Percentiles rank a stretch among this genome's conserved stretches.
Evolutionary conservation across 2,113 vertebrate genomes (phyloP).

Genomic region (Potamarius usumacintae): DNA sequence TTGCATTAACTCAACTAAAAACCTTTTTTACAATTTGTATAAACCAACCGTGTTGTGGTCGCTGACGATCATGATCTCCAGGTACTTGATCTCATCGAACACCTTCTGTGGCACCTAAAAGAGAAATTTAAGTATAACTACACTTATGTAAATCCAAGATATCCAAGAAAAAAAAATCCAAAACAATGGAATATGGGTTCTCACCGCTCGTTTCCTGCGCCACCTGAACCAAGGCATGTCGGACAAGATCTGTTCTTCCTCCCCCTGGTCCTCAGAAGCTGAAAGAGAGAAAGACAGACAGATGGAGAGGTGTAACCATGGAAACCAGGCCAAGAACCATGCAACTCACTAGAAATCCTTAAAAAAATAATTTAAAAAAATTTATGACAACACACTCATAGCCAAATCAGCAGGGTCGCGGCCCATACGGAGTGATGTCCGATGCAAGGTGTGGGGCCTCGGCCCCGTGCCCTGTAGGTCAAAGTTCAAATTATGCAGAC

Average conservation of each 20-base stretch:
- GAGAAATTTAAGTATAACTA: not conserved
- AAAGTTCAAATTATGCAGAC: constrained; percentile 18
- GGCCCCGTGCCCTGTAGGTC: constrained; percentile 67
- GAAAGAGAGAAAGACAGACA: constrained; percentile 50
- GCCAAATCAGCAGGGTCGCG: constrained; percentile 60
- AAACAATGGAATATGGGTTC: constrained; percentile 45
- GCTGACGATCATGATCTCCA: constrained; percentile 97
- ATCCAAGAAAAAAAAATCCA: not conserved
- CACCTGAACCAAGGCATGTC: constrained; percentile 87
- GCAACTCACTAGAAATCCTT: constrained; percentile 9
- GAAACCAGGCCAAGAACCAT: constrained; percentile 26
- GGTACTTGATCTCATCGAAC: constrained; percentile 97
- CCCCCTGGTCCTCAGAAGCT: constrained; percentile 49
- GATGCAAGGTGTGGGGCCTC: constrained; percentile 68
- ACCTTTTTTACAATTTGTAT: too few species aligned
- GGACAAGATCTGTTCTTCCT: constrained; percentile 70
- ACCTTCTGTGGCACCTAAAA: constrained; percentile 83
- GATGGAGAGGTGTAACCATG: constrained; percentile 39
- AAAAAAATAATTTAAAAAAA: not conserved
- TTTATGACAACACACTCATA: constrained; percentile 32
- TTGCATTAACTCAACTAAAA: not conserved
- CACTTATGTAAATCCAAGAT: not conserved
- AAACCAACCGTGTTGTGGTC: constrained; percentile 91
- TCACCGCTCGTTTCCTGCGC: constrained; percentile 89
- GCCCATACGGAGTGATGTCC: constrained; percentile 62